Conservation (phyloP, 2,888 invertebrate species). For the Pemphredon lugubris region DNA sequence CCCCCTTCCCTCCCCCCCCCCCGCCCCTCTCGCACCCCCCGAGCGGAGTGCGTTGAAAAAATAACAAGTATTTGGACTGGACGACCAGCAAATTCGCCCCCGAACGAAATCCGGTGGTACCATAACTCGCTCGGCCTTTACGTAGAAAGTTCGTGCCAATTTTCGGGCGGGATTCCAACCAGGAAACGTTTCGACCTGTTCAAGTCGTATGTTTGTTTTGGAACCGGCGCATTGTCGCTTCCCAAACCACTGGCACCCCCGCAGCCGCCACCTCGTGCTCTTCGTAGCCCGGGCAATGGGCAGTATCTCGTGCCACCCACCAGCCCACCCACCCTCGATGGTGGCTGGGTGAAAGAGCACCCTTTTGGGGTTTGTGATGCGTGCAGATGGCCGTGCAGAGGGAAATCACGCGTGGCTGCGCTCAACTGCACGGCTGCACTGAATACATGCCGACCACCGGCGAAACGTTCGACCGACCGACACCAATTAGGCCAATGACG, state of each 20-base stretch:
- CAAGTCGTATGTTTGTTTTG: conserved; percentile 67
- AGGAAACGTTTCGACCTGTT: conserved; percentile 61
- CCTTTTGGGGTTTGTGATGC: conserved; percentile 78
- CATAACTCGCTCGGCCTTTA: conserved; percentile 51
- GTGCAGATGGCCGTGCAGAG: conserved; percentile 76
- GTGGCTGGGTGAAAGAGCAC: conserved; percentile 72
- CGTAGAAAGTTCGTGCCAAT: conserved; percentile 38
- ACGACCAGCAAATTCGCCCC: conserved; percentile 26
- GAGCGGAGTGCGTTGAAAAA: conserved; percentile 38
- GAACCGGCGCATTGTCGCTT: conserved; percentile 58
- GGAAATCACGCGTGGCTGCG: conserved; percentile 77
- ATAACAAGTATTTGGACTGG: conserved; percentile 34
- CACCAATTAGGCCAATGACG: conserved; percentile 76
- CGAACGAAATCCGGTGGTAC: conserved; percentile 32
- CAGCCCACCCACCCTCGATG: conserved; percentile 13
- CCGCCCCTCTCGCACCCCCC: no score
- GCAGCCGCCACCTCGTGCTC: conserved; percentile 47
- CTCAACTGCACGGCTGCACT: conserved; percentile 73
- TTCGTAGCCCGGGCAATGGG: conserved; percentile 52
- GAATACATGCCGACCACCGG: conserved; percentile 65
- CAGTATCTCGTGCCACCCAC: conserved; percentile 51
- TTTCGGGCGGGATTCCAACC: conserved; percentile 59
- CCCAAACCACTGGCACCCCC: conserved; percentile 29
- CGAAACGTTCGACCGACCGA: conserved; percentile 72
- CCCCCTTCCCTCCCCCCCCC: no score